Evolutionary conservation across 2,888 invertebrate genomes (phyloP).

Genomic region (Lathronympha strigana): DNA sequence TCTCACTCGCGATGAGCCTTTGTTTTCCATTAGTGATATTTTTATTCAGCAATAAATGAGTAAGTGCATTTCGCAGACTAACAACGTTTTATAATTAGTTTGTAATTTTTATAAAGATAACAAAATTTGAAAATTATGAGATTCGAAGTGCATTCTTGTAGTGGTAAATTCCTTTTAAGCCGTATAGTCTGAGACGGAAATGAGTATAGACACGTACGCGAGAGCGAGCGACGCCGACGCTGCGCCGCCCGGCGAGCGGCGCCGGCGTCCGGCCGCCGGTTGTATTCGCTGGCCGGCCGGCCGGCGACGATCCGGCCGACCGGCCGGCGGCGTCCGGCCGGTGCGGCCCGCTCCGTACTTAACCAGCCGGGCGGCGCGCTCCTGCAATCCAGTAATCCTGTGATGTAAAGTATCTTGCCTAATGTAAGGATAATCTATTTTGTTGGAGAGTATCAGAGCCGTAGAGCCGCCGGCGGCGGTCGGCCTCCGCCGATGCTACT

Average conservation of each 20-base stretch:
- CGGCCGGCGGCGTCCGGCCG: background rate
- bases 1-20: slow-evolving; percentile 76
- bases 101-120: slow-evolving; percentile 76
- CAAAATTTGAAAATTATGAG: slow-evolving; percentile 80
- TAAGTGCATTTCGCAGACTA: slow-evolving; percentile 79
- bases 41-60: slow-evolving; percentile 81
- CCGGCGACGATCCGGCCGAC: slow-evolving; percentile 35
- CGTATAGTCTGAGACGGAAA: slow-evolving; percentile 79
- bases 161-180: slow-evolving; percentile 81
- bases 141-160: slow-evolving; percentile 83
- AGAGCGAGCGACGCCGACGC: slow-evolving; percentile 52
- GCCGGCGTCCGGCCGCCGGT: background rate
- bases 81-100: slow-evolving; percentile 76
- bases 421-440: slow-evolving; percentile 79
- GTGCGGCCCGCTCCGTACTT: slow-evolving; percentile 38
- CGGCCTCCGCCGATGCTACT: slow-evolving; percentile 74
- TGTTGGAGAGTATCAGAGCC: slow-evolving; percentile 70
- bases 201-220: slow-evolving; percentile 57
- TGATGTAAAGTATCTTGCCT: slow-evolving; percentile 81
- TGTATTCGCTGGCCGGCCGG: slow-evolving; percentile 46
- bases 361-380: slow-evolving; percentile 48
- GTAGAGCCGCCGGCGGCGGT: slow-evolving; percentile 66
- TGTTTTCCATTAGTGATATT: slow-evolving; percentile 84
- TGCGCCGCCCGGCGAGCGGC: slow-evolving; percentile 37
- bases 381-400: slow-evolving; percentile 69